Base-by-base conservation (phyloP, 2,888 invertebrate genomes). In the Sinelater perroti region DNA sequence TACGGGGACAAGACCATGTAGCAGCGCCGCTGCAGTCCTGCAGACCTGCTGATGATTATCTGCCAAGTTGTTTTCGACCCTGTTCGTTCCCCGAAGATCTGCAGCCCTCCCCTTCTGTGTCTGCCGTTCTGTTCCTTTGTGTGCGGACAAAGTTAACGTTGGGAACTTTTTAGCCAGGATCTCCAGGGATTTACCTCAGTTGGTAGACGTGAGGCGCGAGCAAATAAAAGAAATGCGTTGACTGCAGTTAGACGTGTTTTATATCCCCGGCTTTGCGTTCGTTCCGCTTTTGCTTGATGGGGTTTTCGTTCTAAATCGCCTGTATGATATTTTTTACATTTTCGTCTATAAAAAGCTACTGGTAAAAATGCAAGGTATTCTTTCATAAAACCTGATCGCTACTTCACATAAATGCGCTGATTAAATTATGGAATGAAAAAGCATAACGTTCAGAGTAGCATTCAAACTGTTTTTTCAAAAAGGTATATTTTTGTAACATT, bases 141-240 rank as follows among this genome's bases (percentile, higher is more conserved):
- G 72, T 68, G 70, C 68, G 65, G 68, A 70, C 68, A 67, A 73
- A 72, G 72, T 72, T 73, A 70, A 70, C 70, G 73, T 69, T 64
- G 66, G 71, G 70, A 74, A 74, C 72, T 75, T 74, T 73, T 72
- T 72, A 72, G 72, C 71, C 66, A 64, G 65, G 65, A 65, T 73
- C 72, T 65, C 71, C 21, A 31, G 74, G 75, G 75, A 73, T 74
- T 74, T 72, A 72, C 71, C 70, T 66, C 67, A 62, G 67, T 66
- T 66, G 68, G 63, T 63, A 64, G 67, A 74, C 74, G 75, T 74
- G 75, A 73, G 72, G 66, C 70, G 75, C 61, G 68, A 71, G 69
- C 70, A 72, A 72, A 73, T 73, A 73, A 70, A 72, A 72, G 72
- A 70, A 72, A 70, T 62, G 62, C 67, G 66, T 55, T 61, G 62